phyloP scores from a whole-genome alignment of 2,888 invertebrate genomes.

The Crioceris asparagi region DNA sequence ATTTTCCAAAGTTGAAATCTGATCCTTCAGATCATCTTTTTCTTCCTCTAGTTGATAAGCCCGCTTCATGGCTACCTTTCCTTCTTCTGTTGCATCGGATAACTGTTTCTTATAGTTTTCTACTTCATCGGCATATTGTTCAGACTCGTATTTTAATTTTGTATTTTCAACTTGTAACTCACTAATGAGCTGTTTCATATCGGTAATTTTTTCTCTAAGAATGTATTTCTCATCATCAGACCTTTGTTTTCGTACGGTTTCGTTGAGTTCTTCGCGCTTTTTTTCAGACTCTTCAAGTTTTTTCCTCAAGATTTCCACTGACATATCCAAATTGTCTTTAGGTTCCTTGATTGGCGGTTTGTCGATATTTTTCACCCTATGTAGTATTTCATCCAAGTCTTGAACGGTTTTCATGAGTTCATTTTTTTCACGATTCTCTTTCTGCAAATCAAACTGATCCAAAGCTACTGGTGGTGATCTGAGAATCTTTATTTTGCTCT shows the following conservation, averaged over 20 bases:
- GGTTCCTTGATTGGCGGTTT: constrained; percentile 16
- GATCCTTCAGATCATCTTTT: constrained; percentile 17
- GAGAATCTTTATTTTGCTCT: constrained; percentile 15
- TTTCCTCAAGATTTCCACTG: constrained; percentile 15
- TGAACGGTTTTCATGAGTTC: constrained; percentile 19
- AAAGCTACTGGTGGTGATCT: constrained; percentile 10
- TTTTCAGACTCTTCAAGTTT: constrained; percentile 21
- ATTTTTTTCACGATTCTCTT: constrained; percentile 14
- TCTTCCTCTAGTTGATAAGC: constrained; percentile 20
- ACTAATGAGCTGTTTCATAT: constrained; percentile 21
- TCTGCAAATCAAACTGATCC: constrained; percentile 11
- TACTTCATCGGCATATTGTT: constrained; percentile 19
- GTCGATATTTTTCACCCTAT: constrained; percentile 18
- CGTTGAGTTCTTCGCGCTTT: constrained; percentile 17
- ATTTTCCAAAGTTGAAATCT: constrained; percentile 20
- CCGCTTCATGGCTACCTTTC: constrained; percentile 14
- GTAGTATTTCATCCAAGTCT: constrained; percentile 20
- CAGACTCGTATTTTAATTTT: constrained; percentile 21
- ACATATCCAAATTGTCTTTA: constrained; percentile 15
- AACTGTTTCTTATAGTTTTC: constrained; percentile 19
- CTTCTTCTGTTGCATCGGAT: constrained; percentile 15
- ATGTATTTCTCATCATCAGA: constrained; percentile 23
- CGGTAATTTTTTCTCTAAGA: constrained; percentile 20
- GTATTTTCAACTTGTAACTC: constrained; percentile 24
- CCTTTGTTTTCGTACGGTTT: constrained; percentile 19